Evolutionary conservation across 2,888 invertebrate genomes (phyloP).

Genomic region (Heliconius ethilla): DNA sequence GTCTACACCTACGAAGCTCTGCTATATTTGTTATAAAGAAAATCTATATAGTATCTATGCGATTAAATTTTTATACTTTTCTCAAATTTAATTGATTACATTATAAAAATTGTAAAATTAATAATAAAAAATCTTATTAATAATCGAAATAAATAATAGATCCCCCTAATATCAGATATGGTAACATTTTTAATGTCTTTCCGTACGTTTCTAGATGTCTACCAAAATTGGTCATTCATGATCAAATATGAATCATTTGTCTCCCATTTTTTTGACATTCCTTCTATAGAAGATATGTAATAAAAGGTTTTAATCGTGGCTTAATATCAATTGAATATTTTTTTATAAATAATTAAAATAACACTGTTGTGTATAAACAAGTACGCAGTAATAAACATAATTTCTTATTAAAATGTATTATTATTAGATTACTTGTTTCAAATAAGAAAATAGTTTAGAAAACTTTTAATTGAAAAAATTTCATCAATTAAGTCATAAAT

Average conservation of each 20-base stretch:
- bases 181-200: background rate
- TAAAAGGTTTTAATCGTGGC: background rate
- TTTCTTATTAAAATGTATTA: background rate
- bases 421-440: background rate
- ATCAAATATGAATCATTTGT: slow-evolving; percentile 7
- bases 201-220: slow-evolving; percentile 10
- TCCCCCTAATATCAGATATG: slow-evolving; percentile 8
- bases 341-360: background rate
- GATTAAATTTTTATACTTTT: background rate
- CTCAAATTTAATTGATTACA: background rate
- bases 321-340: background rate
- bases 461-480: background rate
- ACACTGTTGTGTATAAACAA: background rate
- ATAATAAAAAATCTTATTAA: slow-evolving; percentile 5
- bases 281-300: background rate
- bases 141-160: slow-evolving; percentile 5
- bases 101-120: slow-evolving; percentile 15
- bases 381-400: too few relatives aligned
- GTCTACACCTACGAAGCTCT: background rate
- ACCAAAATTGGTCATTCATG: slow-evolving; percentile 11
- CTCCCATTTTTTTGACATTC: background rate
- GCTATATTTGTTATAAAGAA: background rate
- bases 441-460: background rate
- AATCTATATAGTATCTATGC: background rate
- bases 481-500: background rate